Evolutionary conservation across 2,113 vertebrate species (phyloP).

Genomic region (Pogona vitticeps): DNA sequence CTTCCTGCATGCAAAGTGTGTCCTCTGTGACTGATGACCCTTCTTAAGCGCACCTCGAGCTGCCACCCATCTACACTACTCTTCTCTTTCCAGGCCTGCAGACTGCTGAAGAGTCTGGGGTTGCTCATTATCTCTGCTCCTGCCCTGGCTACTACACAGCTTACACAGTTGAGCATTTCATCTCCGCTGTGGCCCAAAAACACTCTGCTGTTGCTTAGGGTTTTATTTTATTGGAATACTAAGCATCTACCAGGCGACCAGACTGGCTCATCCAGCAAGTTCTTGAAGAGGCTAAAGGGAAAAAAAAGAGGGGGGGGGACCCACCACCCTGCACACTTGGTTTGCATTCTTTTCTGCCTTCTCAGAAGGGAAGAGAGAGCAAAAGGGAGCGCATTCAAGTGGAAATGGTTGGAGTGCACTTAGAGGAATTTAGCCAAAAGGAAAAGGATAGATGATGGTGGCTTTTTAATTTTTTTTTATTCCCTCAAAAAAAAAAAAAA

Average conservation of each 20-base stretch:
- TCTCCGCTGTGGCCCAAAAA: not conserved
- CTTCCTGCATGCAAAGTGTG: not conserved
- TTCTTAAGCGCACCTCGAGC: not conserved
- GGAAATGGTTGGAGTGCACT: conserved; percentile 82
- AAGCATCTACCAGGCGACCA: not conserved
- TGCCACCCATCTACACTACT: not conserved
- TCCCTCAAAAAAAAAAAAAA: conserved; percentile 74
- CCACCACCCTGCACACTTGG: conserved; percentile 19
- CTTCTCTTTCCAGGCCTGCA: not conserved
- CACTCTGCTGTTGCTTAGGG: not conserved
- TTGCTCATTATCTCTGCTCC: not conserved
- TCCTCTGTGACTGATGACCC: not conserved
- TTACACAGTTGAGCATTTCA: not conserved
- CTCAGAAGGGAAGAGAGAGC: conserved; percentile 50
- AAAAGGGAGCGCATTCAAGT: conserved; percentile 72
- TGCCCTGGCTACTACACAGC: not conserved
- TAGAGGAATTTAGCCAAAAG: conserved; percentile 94
- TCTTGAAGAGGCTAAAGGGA: conserved; percentile 33
- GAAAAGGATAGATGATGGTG: conserved; percentile 85
- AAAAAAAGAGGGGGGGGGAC: not conserved
- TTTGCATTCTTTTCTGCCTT: conserved; percentile 59
- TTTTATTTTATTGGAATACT: not conserved
- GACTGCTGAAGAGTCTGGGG: not conserved
- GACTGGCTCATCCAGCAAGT: conserved; percentile 15
- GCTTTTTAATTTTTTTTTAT: conserved; percentile 74